A percentile compares a stretch with the other conserved stretches of the same genome.
These are phyloP conservation scores for Amblyraja radiata DNA, from an alignment of 2,797 vertebrate species.

Conservation along the genomic window DNA sequence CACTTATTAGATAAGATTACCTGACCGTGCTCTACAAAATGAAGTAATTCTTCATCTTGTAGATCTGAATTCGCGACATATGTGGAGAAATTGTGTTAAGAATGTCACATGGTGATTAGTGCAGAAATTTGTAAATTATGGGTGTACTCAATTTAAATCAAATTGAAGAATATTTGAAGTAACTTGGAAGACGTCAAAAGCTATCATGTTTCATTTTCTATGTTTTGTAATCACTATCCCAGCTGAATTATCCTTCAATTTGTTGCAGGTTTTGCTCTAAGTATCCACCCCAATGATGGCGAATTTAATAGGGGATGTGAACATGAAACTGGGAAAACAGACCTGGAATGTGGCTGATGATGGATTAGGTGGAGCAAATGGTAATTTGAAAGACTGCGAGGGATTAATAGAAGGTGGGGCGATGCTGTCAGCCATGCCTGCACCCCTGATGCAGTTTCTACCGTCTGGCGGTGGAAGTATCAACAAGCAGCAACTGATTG, in stretches of 20 bases:
- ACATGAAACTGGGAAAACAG: background rate
- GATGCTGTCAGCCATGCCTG: background rate
- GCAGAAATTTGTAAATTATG: background rate
- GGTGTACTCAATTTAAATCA: background rate
- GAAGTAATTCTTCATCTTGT: background rate
- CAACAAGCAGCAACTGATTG: background rate
- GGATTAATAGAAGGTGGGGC: background rate
- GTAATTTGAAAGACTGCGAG: background rate
- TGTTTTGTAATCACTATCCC: background rate
- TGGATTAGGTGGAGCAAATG: background rate
- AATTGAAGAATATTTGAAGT: background rate
- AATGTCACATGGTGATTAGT: background rate
- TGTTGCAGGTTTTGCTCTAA: conserved; percentile 25
- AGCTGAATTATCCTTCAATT: background rate
- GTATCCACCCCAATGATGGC: background rate
- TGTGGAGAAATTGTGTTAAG: too few relatives aligned
- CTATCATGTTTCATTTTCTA: background rate
- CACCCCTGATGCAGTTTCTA: background rate
- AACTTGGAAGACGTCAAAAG: background rate
- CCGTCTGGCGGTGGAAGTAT: background rate
- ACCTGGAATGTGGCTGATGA: background rate
- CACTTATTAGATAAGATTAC: background rate
- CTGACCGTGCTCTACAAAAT: background rate
- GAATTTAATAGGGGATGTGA: background rate
- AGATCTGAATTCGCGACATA: background rate